Base-by-base conservation (phyloP, 2,888 invertebrate genomes). In the Sinodicranocentrus sp. region DNA sequence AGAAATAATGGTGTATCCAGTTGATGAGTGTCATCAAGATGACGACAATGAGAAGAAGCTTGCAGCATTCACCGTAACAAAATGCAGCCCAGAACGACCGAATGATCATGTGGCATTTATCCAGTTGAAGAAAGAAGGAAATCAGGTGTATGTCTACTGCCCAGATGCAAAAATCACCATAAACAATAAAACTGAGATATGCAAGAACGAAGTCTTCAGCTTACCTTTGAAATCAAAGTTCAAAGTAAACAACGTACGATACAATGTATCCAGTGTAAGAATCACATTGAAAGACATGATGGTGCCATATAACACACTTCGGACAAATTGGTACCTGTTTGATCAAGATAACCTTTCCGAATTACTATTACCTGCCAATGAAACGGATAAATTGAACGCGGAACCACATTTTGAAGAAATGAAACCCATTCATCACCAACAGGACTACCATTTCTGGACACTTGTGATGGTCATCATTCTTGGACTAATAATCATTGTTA, bases 281-380 rank as follows among this genome's bases (percentile, higher is more conserved):
- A n/a, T 63, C 10, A 75, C 39, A 43, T 5, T 19, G 5, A 3
- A 43, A 1, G 75, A 75, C 13, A 61, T 25, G 15, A 25, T 61
- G 63, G 75, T 21, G 1, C 75, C 57, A 6, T 15, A 57, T 1
- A 28, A 5, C 10, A 71, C 71, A 10, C 2, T 21, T 2, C 25
- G 33, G 13, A 71, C 57, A 3, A 71, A 71, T 21, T 71, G 71
- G 68, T 68, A 68, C 48, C n/a, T 48, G 48, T 48, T 48, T 17
- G 15, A 48, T 3, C 8, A 48, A n/a, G 48, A 48, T 48, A 17
- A 48, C 48, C n/a, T n/a, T n/a, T n/a, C n/a, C n/a, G n/a, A n/a
- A n/a, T n/a, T n/a, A n/a, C n/a, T n/a, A n/a, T n/a, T n/a, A n/a
- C n/a, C n/a, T n/a, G n/a, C n/a, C n/a, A n/a, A n/a, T n/a, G n/a